phyloP scores from a whole-genome alignment of 2,888 invertebrate species.

The Sphecodes monilicornis region DNA sequence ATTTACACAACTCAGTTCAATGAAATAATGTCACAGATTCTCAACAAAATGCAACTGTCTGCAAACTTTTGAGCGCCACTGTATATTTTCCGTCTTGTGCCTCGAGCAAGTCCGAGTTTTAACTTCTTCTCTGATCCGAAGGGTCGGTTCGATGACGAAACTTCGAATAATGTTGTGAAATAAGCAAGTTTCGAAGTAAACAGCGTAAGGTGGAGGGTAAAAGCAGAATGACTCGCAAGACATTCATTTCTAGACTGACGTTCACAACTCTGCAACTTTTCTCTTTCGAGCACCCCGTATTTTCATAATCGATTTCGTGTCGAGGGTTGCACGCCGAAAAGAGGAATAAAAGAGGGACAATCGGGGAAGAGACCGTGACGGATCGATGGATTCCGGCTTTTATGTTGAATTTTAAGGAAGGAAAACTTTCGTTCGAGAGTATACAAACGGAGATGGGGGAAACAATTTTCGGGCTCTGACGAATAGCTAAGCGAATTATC shows the following conservation, averaged over 20 bases:
- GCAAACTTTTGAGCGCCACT: no score
- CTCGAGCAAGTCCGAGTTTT: slow-evolving; percentile 4
- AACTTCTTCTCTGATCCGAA: not conserved
- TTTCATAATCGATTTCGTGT: slow-evolving; percentile 78
- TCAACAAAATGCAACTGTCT: no score
- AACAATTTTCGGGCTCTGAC: not conserved
- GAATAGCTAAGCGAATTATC: slow-evolving; percentile 20
- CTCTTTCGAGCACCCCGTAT: slow-evolving; percentile 54
- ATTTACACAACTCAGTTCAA: no score
- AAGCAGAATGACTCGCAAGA: slow-evolving; percentile 36
- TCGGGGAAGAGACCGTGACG: slow-evolving; percentile 20
- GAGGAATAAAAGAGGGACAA: slow-evolving; percentile 39
- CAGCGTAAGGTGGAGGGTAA: not conserved
- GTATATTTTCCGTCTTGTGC: not conserved
- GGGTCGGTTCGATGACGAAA: not conserved
- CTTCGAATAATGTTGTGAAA: not conserved
- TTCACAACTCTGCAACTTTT: slow-evolving; percentile 22
- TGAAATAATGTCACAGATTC: no score
- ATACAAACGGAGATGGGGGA: not conserved
- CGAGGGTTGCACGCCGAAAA: slow-evolving; percentile 48
- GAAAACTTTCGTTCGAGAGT: slow-evolving; percentile 24
- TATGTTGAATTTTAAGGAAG: slow-evolving; percentile 34
- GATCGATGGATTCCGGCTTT: slow-evolving; percentile 50
- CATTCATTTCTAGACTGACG: slow-evolving; percentile 33
- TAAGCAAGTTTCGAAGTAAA: slow-evolving; percentile 31